A percentile compares a stretch with the other conserved stretches of the same genome.
Conservation (phyloP, 2,113 vertebrate genomes). For the Theristicus caerulescens region DNA sequence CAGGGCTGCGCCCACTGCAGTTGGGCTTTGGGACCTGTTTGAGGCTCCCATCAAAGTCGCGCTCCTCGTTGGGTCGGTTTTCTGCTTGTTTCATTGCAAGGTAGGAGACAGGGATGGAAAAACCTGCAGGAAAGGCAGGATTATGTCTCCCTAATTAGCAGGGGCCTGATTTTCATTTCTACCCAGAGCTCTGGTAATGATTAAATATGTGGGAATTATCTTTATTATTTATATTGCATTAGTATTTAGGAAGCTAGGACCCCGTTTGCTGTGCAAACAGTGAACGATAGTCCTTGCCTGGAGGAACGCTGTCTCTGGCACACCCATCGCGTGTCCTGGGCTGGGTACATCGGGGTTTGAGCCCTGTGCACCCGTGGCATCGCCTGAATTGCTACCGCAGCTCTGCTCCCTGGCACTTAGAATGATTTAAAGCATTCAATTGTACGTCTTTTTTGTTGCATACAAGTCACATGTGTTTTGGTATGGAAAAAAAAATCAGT, state of each 20-base stretch:
- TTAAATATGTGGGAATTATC: constrained; percentile 31
- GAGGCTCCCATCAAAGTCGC: not conserved
- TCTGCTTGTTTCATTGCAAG: not conserved
- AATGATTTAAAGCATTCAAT: not conserved
- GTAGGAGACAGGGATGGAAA: not conserved
- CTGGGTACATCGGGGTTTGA: not conserved
- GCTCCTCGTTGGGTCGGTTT: not conserved
- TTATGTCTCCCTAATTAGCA: constrained; percentile 37
- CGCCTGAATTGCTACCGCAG: not conserved
- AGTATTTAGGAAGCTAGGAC: not conserved
- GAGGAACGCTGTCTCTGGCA: not conserved
- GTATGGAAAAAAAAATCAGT: too few relatives aligned
- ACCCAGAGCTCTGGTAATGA: constrained; percentile 6
- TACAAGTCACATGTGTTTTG: not conserved
- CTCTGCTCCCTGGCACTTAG: not conserved
- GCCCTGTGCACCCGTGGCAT: not conserved
- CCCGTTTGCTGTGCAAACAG: not conserved
- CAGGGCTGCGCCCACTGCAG: not conserved
- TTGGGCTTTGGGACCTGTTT: not conserved
- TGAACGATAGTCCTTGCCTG: not conserved
- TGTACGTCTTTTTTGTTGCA: not conserved
- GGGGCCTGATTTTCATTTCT: not conserved
- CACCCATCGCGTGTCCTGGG: rapidly evolving
- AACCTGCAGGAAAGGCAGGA: constrained; percentile 6
- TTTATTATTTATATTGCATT: constrained; percentile 21